Evolutionary conservation across 2,113 vertebrate genomes (phyloP), one percentile per base, ranked within the genome.

Genomic region (Poeciliopsis prolifica): DNA sequence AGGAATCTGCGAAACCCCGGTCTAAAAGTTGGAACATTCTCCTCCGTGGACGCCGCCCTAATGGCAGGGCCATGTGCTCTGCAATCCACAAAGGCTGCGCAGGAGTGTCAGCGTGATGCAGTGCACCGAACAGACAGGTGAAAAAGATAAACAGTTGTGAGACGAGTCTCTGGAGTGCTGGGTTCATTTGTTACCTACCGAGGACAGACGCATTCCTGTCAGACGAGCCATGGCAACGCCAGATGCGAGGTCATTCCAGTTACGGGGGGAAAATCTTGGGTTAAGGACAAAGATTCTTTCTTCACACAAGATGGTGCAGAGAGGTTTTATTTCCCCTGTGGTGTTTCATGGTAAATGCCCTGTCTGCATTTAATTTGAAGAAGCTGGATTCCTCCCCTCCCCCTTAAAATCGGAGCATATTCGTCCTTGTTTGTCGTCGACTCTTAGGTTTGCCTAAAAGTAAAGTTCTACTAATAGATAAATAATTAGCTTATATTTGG

Each of bases 81-180:
- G 89, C 86, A 85, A 85, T 79, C 81, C 68, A 78, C 68, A 77
- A 78, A 85, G 84, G 74, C 87, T 86, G 87, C 79, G 70, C 87
- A 91, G 75, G 83, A 87, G 87, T 86, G 91, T 88, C 87, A 89
- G 91, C 80, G 88, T 88, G 88, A 87, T 88, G 80, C 92, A 77
- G 88, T 77, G 89, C 77, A 81, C 89, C 70, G 79, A 89, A 85
- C 87, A 89, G 90, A 89, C 87, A 88, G 91, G 89, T 92, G 83
- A 91, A 89, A 88, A 90, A 89, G 87, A 90, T 93, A 94, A 94
- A 93, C 92, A 94, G 92, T 93, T 94, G 92, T 91, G 85, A 87
- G 87, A 82, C 75, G 85, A 80, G 91, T 92, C 92, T 91, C 89
- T 69, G 80, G 90, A 85, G 91, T 86, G 89, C 89, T 88, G 79